A percentile compares a stretch with the other conserved stretches of the same genome.
Conservation (phyloP, 2,113 vertebrate genomes). For the Eubucco bourcierii region DNA sequence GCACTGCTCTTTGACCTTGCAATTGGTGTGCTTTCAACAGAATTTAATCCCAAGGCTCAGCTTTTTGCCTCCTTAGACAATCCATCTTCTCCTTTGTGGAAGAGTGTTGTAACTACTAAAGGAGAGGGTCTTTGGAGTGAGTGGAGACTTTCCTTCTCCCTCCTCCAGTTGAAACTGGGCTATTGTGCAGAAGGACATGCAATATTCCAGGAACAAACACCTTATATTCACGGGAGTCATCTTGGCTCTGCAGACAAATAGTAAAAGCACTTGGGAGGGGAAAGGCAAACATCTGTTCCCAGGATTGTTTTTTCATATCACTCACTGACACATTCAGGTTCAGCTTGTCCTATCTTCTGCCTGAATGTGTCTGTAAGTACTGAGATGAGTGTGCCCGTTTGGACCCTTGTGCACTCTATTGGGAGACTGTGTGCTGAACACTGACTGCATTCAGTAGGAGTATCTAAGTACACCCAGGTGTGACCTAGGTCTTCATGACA, state of each 20-base stretch:
- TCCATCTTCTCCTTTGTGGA: not conserved
- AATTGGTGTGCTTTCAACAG: not conserved
- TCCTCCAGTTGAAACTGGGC: not conserved
- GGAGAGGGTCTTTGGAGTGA: not conserved
- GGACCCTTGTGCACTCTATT: accelerated
- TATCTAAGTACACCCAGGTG: not conserved
- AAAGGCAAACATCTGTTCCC: not conserved
- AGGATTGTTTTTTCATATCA: not conserved
- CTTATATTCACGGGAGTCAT: not conserved
- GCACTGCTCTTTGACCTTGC: not conserved
- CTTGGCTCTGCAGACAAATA: not conserved
- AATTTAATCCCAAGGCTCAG: not conserved
- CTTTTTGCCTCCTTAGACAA: not conserved
- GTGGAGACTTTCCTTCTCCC: not conserved
- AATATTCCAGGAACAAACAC: not conserved
- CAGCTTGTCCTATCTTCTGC: not conserved
- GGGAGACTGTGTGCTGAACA: not conserved
- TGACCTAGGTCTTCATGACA: not conserved
- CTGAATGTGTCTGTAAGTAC: not conserved
- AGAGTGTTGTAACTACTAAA: not conserved
- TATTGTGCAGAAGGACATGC: not conserved
- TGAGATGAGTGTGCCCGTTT: not conserved
- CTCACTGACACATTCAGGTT: not conserved
- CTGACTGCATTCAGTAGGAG: not conserved
- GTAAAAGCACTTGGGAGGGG: not conserved